A percentile compares a stretch with the other conserved stretches of the same genome.
Conservation (phyloP, 2,797 vertebrate species). For the Lagorchestes hirsutus region DNA sequence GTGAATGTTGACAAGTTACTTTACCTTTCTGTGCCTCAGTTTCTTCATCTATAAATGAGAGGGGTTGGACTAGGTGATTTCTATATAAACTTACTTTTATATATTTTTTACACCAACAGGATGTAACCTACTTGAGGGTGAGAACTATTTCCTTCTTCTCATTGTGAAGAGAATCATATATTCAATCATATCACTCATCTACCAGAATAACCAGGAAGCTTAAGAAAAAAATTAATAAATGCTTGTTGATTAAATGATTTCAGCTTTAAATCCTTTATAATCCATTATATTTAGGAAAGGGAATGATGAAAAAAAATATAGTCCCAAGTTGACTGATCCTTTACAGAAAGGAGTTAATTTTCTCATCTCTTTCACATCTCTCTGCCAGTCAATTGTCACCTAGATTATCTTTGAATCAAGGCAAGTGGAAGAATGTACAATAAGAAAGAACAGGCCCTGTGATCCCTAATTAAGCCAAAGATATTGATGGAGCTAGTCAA, state of each 20-base stretch:
- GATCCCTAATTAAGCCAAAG: no score
- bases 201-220: not conserved
- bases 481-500: no score
- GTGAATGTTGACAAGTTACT: not conserved
- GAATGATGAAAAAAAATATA: constrained; percentile 40
- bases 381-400: not conserved
- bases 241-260: not conserved
- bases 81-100: not conserved
- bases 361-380: not conserved
- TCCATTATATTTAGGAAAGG: constrained; percentile 1
- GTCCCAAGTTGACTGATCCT: not conserved
- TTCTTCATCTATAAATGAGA: not conserved
- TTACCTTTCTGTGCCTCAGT: not conserved
- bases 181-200: not conserved
- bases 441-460: constrained; percentile 11
- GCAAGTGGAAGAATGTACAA: constrained; percentile 14
- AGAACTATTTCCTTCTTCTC: no score
- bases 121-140: not conserved
- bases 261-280: not conserved
- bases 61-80: not conserved
- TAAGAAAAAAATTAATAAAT: not conserved
- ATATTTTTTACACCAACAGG: not conserved
- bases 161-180: no score
- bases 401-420: not conserved
- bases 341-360: not conserved